These are phyloP conservation scores for Porites lutea DNA, from an alignment of 64 coral and sea anemone species.

Conservation along the genomic window DNA sequence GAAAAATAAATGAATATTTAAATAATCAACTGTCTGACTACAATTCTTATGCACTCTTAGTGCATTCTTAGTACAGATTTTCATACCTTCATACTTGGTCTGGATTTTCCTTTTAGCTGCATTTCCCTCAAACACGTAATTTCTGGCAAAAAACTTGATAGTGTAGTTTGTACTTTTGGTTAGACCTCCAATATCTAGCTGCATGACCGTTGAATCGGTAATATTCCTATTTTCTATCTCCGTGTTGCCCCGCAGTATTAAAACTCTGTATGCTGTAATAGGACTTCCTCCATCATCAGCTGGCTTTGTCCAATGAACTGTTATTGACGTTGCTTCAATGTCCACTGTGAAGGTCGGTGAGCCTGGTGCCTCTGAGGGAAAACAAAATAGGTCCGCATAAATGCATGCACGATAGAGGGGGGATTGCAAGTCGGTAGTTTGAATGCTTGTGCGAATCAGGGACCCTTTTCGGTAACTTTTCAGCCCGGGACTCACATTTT, in stretches of 20 bases:
- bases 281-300: conserved; percentile 1
- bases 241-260: not conserved
- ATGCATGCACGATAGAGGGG: too few relatives aligned
- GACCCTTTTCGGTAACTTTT: too few relatives aligned
- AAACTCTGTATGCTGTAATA: not conserved
- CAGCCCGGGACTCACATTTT: too few relatives aligned
- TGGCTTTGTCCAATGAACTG: not conserved
- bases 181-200: not conserved
- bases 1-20: too few relatives aligned
- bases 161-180: not conserved
- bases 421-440: too few relatives aligned
- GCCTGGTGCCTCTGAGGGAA: not conserved
- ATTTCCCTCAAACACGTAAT: not conserved
- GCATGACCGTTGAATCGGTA: not conserved
- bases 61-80: not conserved
- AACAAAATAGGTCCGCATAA: not conserved
- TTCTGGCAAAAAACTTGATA: not conserved
- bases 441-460: too few relatives aligned
- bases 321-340: not conserved
- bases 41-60: too few relatives aligned
- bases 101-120: not conserved
- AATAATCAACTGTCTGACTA: too few relatives aligned
- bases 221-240: not conserved
- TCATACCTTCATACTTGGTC: conserved; percentile 1
- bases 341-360: not conserved